A percentile compares a stretch with the other conserved stretches of the same genome.
phyloP scores from a whole-genome alignment of 2,797 vertebrate genomes.

The Crenichthys baileyi region DNA sequence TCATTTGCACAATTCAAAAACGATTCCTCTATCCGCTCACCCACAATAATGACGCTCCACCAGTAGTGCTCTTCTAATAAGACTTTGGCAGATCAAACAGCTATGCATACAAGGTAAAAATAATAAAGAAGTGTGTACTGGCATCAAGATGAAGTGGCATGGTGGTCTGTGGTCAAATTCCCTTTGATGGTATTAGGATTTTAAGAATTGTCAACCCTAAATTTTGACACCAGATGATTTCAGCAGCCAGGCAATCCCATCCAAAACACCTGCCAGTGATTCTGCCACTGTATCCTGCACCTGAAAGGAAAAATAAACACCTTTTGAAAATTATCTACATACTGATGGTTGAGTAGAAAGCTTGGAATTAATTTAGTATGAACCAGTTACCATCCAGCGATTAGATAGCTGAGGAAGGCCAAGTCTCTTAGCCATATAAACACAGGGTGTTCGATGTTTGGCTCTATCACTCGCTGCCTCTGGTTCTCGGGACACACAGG shows the following conservation, averaged over 20 bases:
- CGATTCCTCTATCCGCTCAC: neutral
- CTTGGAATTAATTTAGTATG: neutral
- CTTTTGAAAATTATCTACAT: constrained; percentile 7
- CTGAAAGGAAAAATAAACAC: constrained; percentile 66
- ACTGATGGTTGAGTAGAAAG: neutral
- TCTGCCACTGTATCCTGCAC: constrained; percentile 89
- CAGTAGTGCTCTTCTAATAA: neutral
- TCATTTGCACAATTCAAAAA: neutral
- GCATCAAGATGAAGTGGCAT: constrained; percentile 9
- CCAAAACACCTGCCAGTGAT: constrained; percentile 86
- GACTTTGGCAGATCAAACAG: neutral
- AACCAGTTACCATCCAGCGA: constrained; percentile 89
- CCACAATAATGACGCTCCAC: constrained; percentile 15
- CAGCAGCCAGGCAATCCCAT: constrained; percentile 90
- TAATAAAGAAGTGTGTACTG: constrained; percentile 8
- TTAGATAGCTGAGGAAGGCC: constrained; percentile 80
- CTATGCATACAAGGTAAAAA: constrained; percentile 17
- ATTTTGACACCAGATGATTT: constrained; percentile 80
- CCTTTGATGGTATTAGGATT: constrained; percentile 4
- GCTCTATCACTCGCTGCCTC: constrained; percentile 7
- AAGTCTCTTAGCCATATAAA: constrained; percentile 90
- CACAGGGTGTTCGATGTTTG: constrained; percentile 81
- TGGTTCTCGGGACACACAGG: constrained; percentile 84
- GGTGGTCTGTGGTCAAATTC: constrained; percentile 13
- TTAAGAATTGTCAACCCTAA: constrained; percentile 31